Base-by-base conservation (phyloP, 2,797 vertebrate species). In the Manis javanica region DNA sequence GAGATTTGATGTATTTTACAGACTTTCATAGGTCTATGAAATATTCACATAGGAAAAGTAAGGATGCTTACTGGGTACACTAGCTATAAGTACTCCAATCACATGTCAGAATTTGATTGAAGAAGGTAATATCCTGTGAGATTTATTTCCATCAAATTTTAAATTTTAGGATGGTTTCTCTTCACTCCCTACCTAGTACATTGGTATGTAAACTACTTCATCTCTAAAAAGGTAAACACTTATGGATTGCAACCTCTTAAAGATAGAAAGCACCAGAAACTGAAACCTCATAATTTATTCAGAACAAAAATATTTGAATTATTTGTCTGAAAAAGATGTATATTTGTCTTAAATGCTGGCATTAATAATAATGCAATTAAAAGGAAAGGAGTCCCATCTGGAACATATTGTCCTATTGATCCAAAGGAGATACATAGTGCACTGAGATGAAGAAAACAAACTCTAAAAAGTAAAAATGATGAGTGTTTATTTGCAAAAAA, bases 281-380 rank as follows among this genome's bases (percentile, higher is more conserved):
- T 19, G 49, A 94, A 66, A 64, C 72, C 18, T 93, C 39, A 63
- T 93, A 64, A 68, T 74, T 79, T 93, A 91, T 66, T 87, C 55
- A 68, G 63, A 51, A 72, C 24, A 78, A 93, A 96, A 91, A 68
- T n/a, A 89, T 74, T 1, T 19, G 37, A 91, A 74, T 87, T 68
- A 86, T 81, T 83, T 93, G 42, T 87, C 59, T 89, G 69, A 83
- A 2, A 19, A 49, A 91, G n/a, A 91, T 42, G 11, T 24, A 46
- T 78, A 63, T 88, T 94, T 66, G n/a, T 84, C 23, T 93, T 51
- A 90, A 72, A 85, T 53, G 26, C 61, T 84, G 72, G 21, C 53
- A 42, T 87, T 90, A 87, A 46, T 12, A 90, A 51, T 61, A 55
- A 61, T 19, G 26, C n/a, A 82, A 74, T 82, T 87, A 79, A 87